phyloP scores from a whole-genome alignment of 2,888 invertebrate species.

The Lordiphosa andalusiaca region DNA sequence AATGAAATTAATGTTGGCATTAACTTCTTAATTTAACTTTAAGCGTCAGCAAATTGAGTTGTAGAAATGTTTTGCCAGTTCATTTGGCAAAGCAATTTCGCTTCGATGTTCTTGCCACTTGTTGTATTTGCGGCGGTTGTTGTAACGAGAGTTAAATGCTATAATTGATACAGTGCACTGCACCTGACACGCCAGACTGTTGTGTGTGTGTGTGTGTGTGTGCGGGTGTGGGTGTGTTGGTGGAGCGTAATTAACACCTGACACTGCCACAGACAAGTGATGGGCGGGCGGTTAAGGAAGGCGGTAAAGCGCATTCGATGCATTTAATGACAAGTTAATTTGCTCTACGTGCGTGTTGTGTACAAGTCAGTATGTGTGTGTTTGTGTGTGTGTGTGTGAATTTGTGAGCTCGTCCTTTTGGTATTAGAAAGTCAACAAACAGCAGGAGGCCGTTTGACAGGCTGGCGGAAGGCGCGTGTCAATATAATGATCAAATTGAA shows the following conservation, averaged over 20 bases:
- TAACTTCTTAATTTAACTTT: too few species aligned
- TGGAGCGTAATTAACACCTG: slow-evolving; percentile 60
- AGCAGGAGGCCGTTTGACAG: slow-evolving; percentile 34
- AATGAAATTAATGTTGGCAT: too few species aligned
- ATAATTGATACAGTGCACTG: slow-evolving; percentile 50
- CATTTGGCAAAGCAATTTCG: not conserved
- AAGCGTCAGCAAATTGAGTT: too few species aligned
- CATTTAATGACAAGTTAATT: slow-evolving; percentile 69
- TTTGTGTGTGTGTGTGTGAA: not conserved
- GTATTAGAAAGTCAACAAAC: slow-evolving; percentile 52
- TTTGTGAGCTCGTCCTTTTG: slow-evolving; percentile 23
- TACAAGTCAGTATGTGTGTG: slow-evolving; percentile 3
- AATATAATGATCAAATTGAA: slow-evolving; percentile 56
- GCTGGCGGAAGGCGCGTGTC: slow-evolving; percentile 32
- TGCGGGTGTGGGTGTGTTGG: slow-evolving; percentile 12
- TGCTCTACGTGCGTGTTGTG: slow-evolving; percentile 16
- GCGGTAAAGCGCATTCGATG: slow-evolving; percentile 53
- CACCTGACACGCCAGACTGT: slow-evolving; percentile 40
- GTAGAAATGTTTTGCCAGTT: not conserved
- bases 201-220: too few species aligned
- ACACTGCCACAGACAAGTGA: slow-evolving; percentile 43
- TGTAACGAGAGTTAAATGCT: slow-evolving; percentile 35
- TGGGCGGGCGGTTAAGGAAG: slow-evolving; percentile 7
- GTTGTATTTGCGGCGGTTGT: slow-evolving; percentile 10
- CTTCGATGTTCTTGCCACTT: slow-evolving; percentile 7